These are phyloP conservation scores for Sebastes nivosus DNA, from an alignment of 2,797 vertebrate species.

Conservation along the genomic window DNA sequence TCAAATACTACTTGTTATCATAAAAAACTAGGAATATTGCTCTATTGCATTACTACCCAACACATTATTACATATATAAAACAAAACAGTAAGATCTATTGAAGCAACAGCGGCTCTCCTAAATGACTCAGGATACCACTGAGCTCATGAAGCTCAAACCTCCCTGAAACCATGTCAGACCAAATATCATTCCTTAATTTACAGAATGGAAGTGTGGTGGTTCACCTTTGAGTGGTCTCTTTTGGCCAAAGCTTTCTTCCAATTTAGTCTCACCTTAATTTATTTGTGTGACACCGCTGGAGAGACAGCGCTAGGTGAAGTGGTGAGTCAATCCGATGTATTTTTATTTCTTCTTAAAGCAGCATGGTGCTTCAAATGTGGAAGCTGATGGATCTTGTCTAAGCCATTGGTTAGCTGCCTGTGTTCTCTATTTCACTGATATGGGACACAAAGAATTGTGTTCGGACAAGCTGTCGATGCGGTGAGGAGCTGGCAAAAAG, in stretches of 20 bases:
- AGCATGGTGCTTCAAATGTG: background rate
- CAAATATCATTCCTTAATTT: background rate
- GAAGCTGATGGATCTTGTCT: slow-evolving; percentile 14
- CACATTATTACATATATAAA: background rate
- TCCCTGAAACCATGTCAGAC: background rate
- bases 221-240: background rate
- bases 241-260: background rate
- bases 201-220: background rate
- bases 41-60: too few relatives aligned
- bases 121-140: background rate
- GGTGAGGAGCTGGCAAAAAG: background rate
- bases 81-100: background rate
- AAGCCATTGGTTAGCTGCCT: background rate
- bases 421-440: slow-evolving; percentile 3
- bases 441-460: background rate
- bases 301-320: background rate
- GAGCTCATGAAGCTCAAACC: background rate
- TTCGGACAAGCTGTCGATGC: background rate
- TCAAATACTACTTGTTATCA: background rate
- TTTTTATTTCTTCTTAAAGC: slow-evolving; percentile 31
- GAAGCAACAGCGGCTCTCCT: background rate
- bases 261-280: slow-evolving; percentile 14
- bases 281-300: background rate
- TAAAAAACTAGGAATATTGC: background rate
- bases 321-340: background rate